Evolutionary conservation across 1,140 invertebrate species (phyloP).

Genomic region (Papilio machaon): DNA sequence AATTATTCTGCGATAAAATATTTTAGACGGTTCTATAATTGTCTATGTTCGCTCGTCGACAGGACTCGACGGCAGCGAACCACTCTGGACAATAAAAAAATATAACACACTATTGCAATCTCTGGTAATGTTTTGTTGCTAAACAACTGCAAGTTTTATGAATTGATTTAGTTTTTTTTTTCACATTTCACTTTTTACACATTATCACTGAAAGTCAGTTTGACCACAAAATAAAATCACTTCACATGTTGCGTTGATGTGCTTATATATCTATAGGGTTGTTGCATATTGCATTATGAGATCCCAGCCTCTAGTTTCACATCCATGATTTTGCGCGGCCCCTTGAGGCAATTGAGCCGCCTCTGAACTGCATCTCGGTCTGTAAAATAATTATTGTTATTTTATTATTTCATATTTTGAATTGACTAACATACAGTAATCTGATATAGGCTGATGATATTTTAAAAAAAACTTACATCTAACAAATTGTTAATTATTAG

Average conservation of each 20-base stretch:
- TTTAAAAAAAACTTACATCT: too few species aligned
- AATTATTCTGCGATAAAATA: constrained; percentile 58
- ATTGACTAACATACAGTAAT: neutral
- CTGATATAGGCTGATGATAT: too few species aligned
- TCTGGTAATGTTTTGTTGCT: constrained; percentile 69
- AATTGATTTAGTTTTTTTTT: constrained; percentile 56
- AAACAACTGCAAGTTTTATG: constrained; percentile 63
- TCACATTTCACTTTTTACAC: constrained; percentile 75
- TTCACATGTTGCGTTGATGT: constrained; percentile 71
- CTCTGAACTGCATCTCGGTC: constrained; percentile 77
- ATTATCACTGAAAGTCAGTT: constrained; percentile 72
- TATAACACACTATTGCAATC: constrained; percentile 80
- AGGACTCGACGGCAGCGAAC: constrained; percentile 53
- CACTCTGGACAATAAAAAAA: constrained; percentile 75
- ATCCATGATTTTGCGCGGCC: constrained; percentile 75
- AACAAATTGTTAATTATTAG: too few species aligned
- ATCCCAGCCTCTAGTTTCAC: constrained; percentile 77
- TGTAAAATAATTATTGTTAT: constrained; percentile 50
- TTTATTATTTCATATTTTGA: constrained; percentile 12
- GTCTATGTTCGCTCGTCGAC: constrained; percentile 43
- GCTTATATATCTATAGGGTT: constrained; percentile 60
- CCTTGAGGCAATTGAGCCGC: constrained; percentile 76
- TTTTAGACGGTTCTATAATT: constrained; percentile 59
- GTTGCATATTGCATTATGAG: constrained; percentile 74
- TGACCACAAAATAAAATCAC: constrained; percentile 80